Evolutionary conservation across 1,140 invertebrate species (phyloP).

Genomic region (Achatina immaculata): DNA sequence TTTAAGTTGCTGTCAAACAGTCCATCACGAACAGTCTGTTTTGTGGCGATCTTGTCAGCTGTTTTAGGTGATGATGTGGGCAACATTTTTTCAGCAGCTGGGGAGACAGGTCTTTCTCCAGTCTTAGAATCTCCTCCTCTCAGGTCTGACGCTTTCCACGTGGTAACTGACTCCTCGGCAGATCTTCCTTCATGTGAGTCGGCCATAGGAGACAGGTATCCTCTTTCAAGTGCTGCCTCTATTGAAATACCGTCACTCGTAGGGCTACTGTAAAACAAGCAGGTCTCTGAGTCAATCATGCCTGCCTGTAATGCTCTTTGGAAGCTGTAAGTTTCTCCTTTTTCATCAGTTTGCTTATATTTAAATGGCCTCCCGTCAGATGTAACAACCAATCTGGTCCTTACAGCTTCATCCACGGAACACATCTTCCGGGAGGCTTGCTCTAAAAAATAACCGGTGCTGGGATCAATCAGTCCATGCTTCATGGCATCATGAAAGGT

Average conservation of each 20-base stretch:
- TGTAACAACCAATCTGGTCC: constrained; percentile 82
- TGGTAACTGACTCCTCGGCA: constrained; percentile 51
- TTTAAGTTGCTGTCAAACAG: constrained; percentile 82
- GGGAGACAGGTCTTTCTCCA: constrained; percentile 74
- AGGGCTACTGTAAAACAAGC: constrained; percentile 81
- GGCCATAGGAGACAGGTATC: constrained; percentile 58
- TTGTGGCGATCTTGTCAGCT: constrained; percentile 49
- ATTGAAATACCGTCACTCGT: constrained; percentile 81
- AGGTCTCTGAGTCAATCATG: constrained; percentile 56
- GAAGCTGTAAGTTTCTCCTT: constrained; percentile 54
- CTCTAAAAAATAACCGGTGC: constrained; percentile 83
- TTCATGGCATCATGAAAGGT: constrained; percentile 83
- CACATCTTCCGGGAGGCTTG: constrained; percentile 81
- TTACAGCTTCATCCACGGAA: constrained; percentile 80
- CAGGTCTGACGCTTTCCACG: constrained; percentile 57
- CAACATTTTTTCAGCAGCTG: constrained; percentile 79
- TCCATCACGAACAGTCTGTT: constrained; percentile 58
- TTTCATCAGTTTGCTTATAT: constrained; percentile 49
- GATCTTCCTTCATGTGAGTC: constrained; percentile 38
- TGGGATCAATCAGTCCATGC: constrained; percentile 83
- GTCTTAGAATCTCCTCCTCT: constrained; percentile 79
- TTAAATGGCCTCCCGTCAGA: constrained; percentile 75
- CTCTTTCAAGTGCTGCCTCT: constrained; percentile 76
- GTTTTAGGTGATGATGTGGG: constrained; percentile 58
- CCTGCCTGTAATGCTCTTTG: constrained; percentile 57